phyloP scores from a whole-genome alignment of 2,113 vertebrate species.

The Daphoenositta chrysoptera region DNA sequence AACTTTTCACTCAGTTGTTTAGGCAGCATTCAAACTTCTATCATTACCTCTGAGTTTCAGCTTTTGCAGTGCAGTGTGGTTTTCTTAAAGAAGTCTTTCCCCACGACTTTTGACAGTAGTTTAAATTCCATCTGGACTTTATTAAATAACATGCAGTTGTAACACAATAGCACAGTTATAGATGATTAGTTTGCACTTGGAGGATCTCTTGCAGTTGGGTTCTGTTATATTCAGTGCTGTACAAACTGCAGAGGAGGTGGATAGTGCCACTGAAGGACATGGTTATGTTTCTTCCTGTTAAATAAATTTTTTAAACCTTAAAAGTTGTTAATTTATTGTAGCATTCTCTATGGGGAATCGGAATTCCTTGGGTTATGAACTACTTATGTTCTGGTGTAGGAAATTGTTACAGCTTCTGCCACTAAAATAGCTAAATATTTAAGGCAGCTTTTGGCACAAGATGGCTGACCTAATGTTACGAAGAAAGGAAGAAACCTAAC shows the following conservation, averaged over 20 bases:
- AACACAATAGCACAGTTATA: neutral
- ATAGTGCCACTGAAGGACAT: neutral
- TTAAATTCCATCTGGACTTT: conserved; percentile 4
- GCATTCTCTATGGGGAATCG: neutral
- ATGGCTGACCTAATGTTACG: neutral
- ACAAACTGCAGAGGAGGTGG: neutral
- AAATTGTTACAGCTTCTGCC: neutral
- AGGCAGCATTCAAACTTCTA: neutral
- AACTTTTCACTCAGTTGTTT: neutral
- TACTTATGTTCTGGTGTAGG: neutral
- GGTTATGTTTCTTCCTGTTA: neutral
- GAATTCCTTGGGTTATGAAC: neutral
- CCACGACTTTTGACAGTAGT: neutral
- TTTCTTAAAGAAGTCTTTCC: neutral
- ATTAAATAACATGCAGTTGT: neutral
- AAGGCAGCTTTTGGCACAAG: neutral
- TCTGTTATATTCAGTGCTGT: neutral
- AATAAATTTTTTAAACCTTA: neutral
- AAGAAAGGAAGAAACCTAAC: neutral
- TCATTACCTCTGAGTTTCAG: neutral
- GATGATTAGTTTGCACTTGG: neutral
- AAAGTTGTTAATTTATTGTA: neutral
- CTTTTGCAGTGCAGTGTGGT: neutral
- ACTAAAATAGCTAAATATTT: neutral
- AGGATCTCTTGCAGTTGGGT: neutral